Conservation (phyloP, 2,113 vertebrate species). For the Syngnathus typhle region DNA sequence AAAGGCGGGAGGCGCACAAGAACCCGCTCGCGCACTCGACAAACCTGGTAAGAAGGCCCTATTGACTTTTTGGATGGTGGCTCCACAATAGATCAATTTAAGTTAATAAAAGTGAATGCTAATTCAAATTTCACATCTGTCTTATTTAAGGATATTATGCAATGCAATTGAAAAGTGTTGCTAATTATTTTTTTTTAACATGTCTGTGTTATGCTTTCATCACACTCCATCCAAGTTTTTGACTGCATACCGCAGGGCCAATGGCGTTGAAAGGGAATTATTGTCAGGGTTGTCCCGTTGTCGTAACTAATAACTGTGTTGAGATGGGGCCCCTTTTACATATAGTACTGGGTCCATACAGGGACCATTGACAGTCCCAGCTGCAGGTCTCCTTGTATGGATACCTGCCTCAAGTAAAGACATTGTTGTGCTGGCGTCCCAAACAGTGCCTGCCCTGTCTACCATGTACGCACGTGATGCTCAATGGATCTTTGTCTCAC, state of each 20-base stretch:
- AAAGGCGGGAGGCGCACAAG: constrained; percentile 69
- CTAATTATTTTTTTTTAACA: neutral
- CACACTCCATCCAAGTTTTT: neutral
- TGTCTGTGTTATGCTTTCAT: neutral
- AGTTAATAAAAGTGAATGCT: too few species aligned
- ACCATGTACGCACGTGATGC: constrained; percentile 11
- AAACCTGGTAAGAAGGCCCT: constrained; percentile 68
- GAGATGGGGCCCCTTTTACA: neutral
- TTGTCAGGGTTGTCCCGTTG: neutral
- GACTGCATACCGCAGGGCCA: neutral
- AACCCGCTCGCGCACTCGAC: constrained; percentile 60
- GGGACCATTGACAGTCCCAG: constrained; percentile 49
- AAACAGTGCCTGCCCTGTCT: constrained; percentile 41
- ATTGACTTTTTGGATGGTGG: too few species aligned
- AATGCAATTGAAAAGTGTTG: neutral
- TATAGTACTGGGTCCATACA: constrained; percentile 44
- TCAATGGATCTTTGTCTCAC: neutral
- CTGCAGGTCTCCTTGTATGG: constrained; percentile 33
- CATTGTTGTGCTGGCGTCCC: constrained; percentile 51
- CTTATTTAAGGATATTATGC: neutral
- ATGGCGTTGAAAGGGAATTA: neutral
- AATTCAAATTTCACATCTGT: neutral
- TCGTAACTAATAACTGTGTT: neutral
- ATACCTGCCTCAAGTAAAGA: constrained; percentile 49
- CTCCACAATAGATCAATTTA: too few species aligned